Evolutionary conservation across 2,797 vertebrate species (phyloP).

Genomic region (Acipenser transmontanus): DNA sequence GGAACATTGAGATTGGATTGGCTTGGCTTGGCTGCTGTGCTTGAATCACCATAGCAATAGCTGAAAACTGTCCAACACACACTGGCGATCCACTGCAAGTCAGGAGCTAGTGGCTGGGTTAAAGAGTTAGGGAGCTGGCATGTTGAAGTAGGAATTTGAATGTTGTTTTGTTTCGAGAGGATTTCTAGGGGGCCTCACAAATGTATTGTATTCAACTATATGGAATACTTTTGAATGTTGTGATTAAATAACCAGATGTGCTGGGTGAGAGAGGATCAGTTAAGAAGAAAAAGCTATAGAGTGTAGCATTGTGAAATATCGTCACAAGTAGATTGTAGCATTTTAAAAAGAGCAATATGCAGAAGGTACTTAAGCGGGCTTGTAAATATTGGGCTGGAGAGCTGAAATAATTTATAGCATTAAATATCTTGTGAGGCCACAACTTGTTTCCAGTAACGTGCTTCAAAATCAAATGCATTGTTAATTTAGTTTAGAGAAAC

Average conservation of each 20-base stretch:
- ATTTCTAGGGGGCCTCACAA: too few species aligned
- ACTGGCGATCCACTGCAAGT: too few species aligned
- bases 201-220: not conserved
- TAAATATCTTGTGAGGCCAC: slow-evolving; percentile 33
- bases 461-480: too few species aligned
- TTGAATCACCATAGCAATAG: too few species aligned
- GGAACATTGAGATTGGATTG: too few species aligned
- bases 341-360: slow-evolving; percentile 15
- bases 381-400: slow-evolving; percentile 29
- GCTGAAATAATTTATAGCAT: slow-evolving; percentile 41
- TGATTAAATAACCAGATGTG: not conserved
- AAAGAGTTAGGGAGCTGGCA: too few species aligned
- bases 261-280: too few species aligned
- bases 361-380: slow-evolving; percentile 25
- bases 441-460: slow-evolving; percentile 8
- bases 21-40: too few species aligned
- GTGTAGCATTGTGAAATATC: slow-evolving; percentile 20
- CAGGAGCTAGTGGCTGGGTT: too few species aligned
- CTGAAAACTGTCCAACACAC: too few species aligned
- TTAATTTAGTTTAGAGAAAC: too few species aligned
- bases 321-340: slow-evolving; percentile 10
- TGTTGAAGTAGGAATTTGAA: too few species aligned
- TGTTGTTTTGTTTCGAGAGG: slow-evolving; percentile 11
- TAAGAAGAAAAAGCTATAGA: slow-evolving; percentile 9
- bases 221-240: not conserved